Evolutionary conservation across 2,888 invertebrate species (phyloP).

Genomic region (Callyntrura sp.): DNA sequence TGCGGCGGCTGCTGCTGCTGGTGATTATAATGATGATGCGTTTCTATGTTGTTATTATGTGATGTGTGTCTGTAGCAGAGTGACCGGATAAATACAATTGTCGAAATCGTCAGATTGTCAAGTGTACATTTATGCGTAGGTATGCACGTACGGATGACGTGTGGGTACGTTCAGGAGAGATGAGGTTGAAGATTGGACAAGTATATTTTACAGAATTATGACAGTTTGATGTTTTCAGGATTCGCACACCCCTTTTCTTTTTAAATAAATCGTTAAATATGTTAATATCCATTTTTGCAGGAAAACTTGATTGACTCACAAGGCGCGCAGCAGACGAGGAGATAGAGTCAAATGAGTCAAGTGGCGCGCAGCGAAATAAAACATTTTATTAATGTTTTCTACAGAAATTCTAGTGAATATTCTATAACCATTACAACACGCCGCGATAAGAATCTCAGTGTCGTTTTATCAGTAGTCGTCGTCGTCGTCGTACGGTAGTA

Average conservation of each 20-base stretch:
- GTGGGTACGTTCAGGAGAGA: too few species aligned
- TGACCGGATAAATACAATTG: conserved; percentile 69
- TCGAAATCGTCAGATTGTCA: conserved; percentile 64
- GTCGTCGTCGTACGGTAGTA: too few species aligned
- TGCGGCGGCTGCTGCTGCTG: conserved; percentile 1
- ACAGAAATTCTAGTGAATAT: neutral
- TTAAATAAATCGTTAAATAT: neutral
- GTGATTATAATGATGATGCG: neutral
- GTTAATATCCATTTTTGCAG: neutral
- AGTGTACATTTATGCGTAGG: neutral
- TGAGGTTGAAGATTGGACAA: neutral
- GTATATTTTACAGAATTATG: neutral
- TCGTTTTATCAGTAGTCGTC: conserved; percentile 8
- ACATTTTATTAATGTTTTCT: neutral
- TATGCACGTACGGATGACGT: neutral
- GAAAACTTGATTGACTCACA: neutral
- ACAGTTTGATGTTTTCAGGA: neutral
- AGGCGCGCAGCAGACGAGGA: neutral
- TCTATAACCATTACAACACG: neutral
- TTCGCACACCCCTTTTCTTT: neutral
- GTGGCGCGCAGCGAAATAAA: neutral
- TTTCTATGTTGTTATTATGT: neutral
- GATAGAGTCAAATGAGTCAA: neutral
- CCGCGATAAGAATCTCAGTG: neutral
- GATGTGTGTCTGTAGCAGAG: neutral